Conservation (phyloP, 2,113 vertebrate genomes). For the Campylomormyrus numenius region DNA sequence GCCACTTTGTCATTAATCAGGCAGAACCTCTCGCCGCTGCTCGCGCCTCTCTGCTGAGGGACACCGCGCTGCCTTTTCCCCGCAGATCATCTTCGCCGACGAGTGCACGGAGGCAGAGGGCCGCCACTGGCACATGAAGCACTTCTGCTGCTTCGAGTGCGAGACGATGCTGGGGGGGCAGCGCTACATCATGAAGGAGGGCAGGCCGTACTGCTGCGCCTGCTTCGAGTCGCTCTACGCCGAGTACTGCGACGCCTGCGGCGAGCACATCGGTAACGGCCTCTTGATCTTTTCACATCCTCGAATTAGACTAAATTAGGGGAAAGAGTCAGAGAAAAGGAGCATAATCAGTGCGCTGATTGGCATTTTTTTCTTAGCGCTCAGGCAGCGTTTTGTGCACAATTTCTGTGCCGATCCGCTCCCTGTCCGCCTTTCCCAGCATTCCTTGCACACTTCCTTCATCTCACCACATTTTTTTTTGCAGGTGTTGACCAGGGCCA, state of each 20-base stretch:
- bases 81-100: slow-evolving; percentile 93
- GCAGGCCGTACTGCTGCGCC: slow-evolving; percentile 92
- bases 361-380: background rate
- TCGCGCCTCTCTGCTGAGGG: background rate
- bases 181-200: slow-evolving; percentile 98
- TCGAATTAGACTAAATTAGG: slow-evolving; percentile 2
- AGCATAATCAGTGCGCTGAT: background rate
- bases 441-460: background rate
- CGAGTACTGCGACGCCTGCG: slow-evolving; percentile 92
- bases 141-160: slow-evolving; percentile 96
- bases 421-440: background rate
- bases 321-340: background rate
- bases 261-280: slow-evolving; percentile 85
- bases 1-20: background rate
- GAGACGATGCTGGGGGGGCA: slow-evolving; percentile 87
- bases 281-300: background rate
- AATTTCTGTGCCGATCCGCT: background rate
- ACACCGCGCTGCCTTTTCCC: background rate
- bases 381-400: background rate
- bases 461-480: background rate
- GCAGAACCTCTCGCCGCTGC: background rate
- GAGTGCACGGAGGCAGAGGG: slow-evolving; percentile 96
- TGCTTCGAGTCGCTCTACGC: slow-evolving; percentile 94
- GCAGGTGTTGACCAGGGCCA: slow-evolving; percentile 97
- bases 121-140: slow-evolving; percentile 98